phyloP scores from a whole-genome alignment of 2,888 invertebrate species.

The Metellina segmentata region DNA sequence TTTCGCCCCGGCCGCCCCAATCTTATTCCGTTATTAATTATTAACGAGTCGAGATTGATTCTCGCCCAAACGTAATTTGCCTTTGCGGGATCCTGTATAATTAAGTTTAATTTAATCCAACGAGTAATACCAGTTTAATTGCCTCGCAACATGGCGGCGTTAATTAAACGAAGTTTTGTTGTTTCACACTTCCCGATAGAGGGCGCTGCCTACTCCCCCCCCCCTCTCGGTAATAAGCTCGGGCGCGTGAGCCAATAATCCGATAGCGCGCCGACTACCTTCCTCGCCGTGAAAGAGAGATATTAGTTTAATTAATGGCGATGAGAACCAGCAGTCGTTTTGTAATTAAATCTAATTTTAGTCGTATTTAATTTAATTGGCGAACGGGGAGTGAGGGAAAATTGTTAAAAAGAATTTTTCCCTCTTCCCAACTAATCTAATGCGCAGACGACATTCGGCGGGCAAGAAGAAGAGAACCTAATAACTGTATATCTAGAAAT shows the following conservation, averaged over 20 bases:
- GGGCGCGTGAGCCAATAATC: slow-evolving; percentile 63
- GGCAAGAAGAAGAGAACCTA: slow-evolving; percentile 59
- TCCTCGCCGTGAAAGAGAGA: slow-evolving; percentile 67
- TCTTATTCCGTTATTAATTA: slow-evolving; percentile 76
- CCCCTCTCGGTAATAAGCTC: slow-evolving; percentile 53
- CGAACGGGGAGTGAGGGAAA: slow-evolving; percentile 64
- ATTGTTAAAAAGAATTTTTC: slow-evolving; percentile 61
- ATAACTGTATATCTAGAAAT: slow-evolving; percentile 72
- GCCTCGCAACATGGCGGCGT: slow-evolving; percentile 75
- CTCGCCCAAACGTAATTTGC: slow-evolving; percentile 72
- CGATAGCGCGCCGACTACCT: slow-evolving; percentile 67
- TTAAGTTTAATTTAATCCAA: slow-evolving; percentile 76
- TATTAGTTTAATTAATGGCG: slow-evolving; percentile 75
- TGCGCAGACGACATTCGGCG: slow-evolving; percentile 56
- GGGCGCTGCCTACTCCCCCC: slow-evolving; percentile 21
- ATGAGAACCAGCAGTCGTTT: slow-evolving; percentile 74
- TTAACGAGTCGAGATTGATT: slow-evolving; percentile 76
- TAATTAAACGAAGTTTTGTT: slow-evolving; percentile 75
- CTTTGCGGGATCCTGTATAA: slow-evolving; percentile 76
- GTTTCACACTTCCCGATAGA: slow-evolving; percentile 70
- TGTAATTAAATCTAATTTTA: slow-evolving; percentile 76
- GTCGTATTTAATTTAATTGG: slow-evolving; percentile 76
- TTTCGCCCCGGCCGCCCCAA: slow-evolving; percentile 64
- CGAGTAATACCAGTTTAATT: slow-evolving; percentile 76
- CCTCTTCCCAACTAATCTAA: slow-evolving; percentile 57